Evolutionary conservation across 2,113 vertebrate species (phyloP).

Genomic region (Spilogale gracilis): DNA sequence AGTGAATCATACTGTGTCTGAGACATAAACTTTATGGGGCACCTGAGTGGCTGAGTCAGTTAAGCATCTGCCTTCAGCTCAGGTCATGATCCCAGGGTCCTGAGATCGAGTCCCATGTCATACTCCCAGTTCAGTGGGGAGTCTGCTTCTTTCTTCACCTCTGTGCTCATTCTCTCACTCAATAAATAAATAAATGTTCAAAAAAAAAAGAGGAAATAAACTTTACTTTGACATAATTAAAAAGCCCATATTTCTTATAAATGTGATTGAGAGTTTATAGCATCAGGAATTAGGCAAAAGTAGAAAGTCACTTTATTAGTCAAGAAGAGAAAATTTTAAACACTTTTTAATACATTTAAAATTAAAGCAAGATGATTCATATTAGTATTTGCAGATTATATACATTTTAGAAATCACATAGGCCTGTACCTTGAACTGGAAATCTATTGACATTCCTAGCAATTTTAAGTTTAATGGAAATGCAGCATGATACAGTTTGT

Average conservation of each 20-base stretch:
- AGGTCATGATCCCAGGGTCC: neutral
- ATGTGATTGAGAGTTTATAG: neutral
- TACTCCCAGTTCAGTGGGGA: neutral
- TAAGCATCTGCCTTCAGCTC: neutral
- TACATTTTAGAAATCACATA: neutral
- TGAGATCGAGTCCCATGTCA: neutral
- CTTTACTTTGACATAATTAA: constrained; percentile 26
- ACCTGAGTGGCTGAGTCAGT: neutral
- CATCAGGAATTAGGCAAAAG: neutral
- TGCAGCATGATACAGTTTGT: neutral
- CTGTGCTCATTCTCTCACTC: neutral
- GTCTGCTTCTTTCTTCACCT: neutral
- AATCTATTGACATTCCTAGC: neutral
- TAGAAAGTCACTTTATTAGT: constrained; percentile 19
- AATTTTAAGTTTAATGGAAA: constrained; percentile 12
- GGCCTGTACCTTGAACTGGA: neutral
- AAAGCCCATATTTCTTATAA: constrained; percentile 26
- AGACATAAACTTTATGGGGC: neutral
- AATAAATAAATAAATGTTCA: neutral
- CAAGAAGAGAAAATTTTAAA: neutral
- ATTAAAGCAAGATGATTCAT: neutral
- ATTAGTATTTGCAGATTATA: neutral
- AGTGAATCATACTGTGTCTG: neutral
- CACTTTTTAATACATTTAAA: neutral
- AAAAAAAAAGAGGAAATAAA: neutral